A percentile compares a stretch with the other conserved stretches of the same genome.
These are phyloP conservation scores for Agrotis ipsilon DNA, from an alignment of 2,888 invertebrate species.

Conservation along the genomic window DNA sequence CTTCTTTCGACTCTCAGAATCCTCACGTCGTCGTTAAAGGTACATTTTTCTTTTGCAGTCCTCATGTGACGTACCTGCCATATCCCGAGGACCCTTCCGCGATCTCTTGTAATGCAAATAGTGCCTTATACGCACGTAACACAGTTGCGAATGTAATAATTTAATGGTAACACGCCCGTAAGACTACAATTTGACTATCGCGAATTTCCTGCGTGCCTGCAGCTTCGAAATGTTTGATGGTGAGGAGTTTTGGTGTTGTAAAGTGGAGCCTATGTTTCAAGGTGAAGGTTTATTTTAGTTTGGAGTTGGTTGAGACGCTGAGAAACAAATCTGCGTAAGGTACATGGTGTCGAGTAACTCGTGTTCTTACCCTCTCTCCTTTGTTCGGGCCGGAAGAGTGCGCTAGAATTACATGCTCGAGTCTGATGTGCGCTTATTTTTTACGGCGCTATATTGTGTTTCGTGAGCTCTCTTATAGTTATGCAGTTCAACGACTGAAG, in stretches of 20 bases:
- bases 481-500: conserved; percentile 90
- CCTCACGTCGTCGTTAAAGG: conserved; percentile 89
- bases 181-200: conserved; percentile 91
- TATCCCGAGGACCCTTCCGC: conserved; percentile 85
- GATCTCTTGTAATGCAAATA: conserved; percentile 81
- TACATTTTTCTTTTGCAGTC: conserved; percentile 91
- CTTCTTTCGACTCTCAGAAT: conserved; percentile 87
- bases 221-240: conserved; percentile 82
- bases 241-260: conserved; percentile 68
- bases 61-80: conserved; percentile 87
- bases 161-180: conserved; percentile 88
- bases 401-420: conserved; percentile 91
- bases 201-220: conserved; percentile 87
- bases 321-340: conserved; percentile 91
- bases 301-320: conserved; percentile 76
- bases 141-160: conserved; percentile 90
- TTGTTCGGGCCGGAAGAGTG: conserved; percentile 91
- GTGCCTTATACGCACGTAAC: conserved; percentile 85
- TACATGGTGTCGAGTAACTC: conserved; percentile 91
- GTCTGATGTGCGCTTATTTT: conserved; percentile 91
- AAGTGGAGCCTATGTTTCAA: conserved; percentile 78
- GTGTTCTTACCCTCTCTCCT: conserved; percentile 91
- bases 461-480: conserved; percentile 86
- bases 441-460: conserved; percentile 90
- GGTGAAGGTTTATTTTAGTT: conserved; percentile 80